These are phyloP conservation scores for Natrix natrix DNA, from an alignment of 2,797 vertebrate genomes.

Conservation along the genomic window DNA sequence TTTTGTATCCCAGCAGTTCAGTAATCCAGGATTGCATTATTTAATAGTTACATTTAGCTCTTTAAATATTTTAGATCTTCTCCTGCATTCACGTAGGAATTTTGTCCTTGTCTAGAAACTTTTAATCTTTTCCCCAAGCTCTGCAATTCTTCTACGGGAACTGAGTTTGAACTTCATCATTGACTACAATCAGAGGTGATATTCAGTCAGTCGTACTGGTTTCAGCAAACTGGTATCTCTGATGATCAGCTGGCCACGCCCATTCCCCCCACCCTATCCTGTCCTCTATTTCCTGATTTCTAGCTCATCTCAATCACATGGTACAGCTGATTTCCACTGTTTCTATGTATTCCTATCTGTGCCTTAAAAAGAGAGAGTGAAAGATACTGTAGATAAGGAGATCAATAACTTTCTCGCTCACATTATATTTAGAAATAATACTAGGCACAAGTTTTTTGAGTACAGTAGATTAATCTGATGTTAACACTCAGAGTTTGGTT, in stretches of 20 bases:
- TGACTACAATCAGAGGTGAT: not conserved
- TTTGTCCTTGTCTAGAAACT: not conserved
- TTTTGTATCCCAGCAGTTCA: not conserved
- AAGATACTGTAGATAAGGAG: not conserved
- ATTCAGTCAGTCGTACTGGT: no score
- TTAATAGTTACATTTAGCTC: not conserved
- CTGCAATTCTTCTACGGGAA: not conserved
- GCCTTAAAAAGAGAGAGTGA: not conserved
- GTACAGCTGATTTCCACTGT: not conserved
- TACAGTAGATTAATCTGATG: not conserved
- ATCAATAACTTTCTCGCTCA: not conserved
- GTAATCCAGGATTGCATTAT: not conserved
- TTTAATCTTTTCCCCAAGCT: not conserved
- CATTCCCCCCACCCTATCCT: no score
- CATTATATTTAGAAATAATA: not conserved
- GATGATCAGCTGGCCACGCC: no score
- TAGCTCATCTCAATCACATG: no score
- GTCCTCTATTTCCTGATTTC: no score
- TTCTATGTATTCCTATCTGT: not conserved
- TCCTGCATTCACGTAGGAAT: not conserved
- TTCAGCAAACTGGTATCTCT: no score
- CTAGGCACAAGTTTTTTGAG: not conserved
- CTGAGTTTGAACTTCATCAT: not conserved
- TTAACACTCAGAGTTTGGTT: not conserved
- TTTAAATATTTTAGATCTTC: not conserved